Evolutionary conservation across 2,888 invertebrate genomes (phyloP).

Genomic region (Acleris sparsana): DNA sequence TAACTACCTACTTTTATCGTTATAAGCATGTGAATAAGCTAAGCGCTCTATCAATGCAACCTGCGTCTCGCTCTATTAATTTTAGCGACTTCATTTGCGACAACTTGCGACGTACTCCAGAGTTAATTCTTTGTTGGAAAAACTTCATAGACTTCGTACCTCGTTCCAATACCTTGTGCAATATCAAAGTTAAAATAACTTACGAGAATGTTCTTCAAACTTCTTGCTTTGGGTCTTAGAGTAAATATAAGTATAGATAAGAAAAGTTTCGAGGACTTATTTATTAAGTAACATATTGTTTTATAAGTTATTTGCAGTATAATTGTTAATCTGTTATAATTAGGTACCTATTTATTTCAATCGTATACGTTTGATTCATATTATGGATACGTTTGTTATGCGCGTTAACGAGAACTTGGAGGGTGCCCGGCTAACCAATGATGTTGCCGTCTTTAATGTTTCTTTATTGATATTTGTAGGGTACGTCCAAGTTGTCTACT

Average conservation of each 20-base stretch:
- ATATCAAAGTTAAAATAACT: constrained; percentile 9
- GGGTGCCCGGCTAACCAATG: neutral
- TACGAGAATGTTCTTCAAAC: neutral
- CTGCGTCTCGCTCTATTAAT: constrained; percentile 20
- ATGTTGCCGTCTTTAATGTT: neutral
- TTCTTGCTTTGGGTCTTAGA: neutral
- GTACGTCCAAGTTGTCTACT: constrained; percentile 38
- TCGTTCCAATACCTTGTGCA: constrained; percentile 7
- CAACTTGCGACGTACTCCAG: constrained; percentile 31
- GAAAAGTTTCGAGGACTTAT: no score
- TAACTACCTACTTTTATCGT: constrained; percentile 11
- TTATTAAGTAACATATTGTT: no score
- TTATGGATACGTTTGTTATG: no score
- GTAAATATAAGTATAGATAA: neutral
- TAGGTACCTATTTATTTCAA: no score
- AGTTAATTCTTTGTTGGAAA: neutral
- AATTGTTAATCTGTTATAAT: no score
- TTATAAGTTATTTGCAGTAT: no score
- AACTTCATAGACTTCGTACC: neutral
- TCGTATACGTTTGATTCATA: no score
- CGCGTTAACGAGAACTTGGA: no score
- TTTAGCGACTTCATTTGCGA: constrained; percentile 28
- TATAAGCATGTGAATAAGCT: constrained; percentile 34
- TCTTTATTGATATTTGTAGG: constrained; percentile 39
- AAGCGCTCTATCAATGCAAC: constrained; percentile 26